Base-by-base conservation (phyloP, 2,888 invertebrate species). In the Temnothorax rugatulus region DNA sequence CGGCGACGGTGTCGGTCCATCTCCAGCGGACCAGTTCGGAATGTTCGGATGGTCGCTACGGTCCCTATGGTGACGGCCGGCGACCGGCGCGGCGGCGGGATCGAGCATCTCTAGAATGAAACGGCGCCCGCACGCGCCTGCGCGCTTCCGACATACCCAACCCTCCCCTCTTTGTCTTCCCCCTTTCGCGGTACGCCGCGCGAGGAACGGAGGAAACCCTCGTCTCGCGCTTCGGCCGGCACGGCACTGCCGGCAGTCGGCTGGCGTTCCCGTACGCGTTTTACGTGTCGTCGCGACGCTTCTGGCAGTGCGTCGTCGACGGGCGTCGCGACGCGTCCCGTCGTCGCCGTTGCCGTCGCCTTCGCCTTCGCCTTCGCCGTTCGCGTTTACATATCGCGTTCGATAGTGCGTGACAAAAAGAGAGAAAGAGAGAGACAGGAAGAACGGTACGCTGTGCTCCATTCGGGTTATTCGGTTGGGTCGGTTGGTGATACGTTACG, bases 261-360 rank as follows among this genome's bases (percentile, higher is more conserved):
- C 21, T 77, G 54, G 68, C 87, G 90, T 90, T 81, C 75, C 71
- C 83, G 88, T 84, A 82, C 88, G 84, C 86, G 88, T 85, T 73
- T 84, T 84, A 74, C 82, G 87, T 54, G 64, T 74, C 91, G 92
- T 92, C 90, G 92, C 91, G 92, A 89, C 93, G 93, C 92, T 91
- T 90, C 90, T 92, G 93, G 88, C 91, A 91, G 92, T 92, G 91
- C 92, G 92, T 92, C 93, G 93, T 92, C 93, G 92, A 90, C 91
- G 87, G 91, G 90, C 92, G 93, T 92, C 86, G 61, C 89, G 90
- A 83, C 90, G 89, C 75, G 84, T 83, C 41, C 47, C 82, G 84
- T 64, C 50, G 50, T 68, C 29, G 69, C 44, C 9, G 44, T 79
- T 44, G 44, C 21, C 13, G 7, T 41, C 21, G 47, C 18, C 25